Evolutionary conservation across 1,140 invertebrate species (phyloP).

Genomic region (Prorops nasuta): DNA sequence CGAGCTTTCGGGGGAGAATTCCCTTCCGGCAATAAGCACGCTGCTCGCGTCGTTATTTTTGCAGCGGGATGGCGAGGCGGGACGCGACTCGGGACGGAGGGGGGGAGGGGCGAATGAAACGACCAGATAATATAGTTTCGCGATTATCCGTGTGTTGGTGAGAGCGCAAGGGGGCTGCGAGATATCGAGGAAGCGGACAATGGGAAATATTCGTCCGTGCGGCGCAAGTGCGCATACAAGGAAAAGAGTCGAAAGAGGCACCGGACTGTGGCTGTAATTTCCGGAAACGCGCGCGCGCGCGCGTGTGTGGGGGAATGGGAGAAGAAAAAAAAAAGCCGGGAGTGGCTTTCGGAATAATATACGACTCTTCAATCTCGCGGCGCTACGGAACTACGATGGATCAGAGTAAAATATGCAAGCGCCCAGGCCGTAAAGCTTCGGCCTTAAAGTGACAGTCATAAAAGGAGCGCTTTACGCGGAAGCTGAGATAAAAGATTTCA

Average conservation of each 20-base stretch:
- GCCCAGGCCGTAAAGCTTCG: constrained; percentile 31
- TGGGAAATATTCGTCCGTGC: no score
- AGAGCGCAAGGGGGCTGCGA: no score
- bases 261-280: constrained; percentile 13
- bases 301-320: no score
- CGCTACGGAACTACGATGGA: constrained; percentile 12
- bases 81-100: constrained; percentile 31
- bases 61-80: constrained; percentile 20
- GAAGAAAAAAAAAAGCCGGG: constrained; percentile 18
- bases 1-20: constrained; percentile 21
- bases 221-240: no score
- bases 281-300: constrained; percentile 16
- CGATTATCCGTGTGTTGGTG: constrained; percentile 15
- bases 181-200: no score
- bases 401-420: constrained; percentile 38
- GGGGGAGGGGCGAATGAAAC: no score
- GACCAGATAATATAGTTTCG: no score
- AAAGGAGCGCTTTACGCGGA: constrained; percentile 34
- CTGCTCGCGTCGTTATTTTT: no score
- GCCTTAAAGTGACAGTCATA: constrained; percentile 41
- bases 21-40: constrained; percentile 32
- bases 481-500: constrained; percentile 40
- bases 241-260: background rate
- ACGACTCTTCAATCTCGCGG: constrained; percentile 32
- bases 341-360: constrained; percentile 32